phyloP scores from a whole-genome alignment of 2,888 invertebrate species.

The Drosophila nigritarsus region DNA sequence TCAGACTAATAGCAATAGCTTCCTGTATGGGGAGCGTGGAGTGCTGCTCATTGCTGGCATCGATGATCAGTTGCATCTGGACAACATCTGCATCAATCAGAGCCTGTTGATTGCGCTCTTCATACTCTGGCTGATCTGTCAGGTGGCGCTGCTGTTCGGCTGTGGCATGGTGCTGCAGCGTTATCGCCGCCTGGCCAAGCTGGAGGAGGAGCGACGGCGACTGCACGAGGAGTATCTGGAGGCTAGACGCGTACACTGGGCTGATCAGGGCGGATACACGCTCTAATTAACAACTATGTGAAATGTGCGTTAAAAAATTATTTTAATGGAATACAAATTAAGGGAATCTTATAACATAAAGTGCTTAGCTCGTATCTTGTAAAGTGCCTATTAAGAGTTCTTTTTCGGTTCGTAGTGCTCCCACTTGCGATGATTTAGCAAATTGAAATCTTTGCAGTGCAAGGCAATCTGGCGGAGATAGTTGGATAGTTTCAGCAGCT shows the following conservation, averaged over 20 bases:
- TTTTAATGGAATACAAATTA: slow-evolving; percentile 72
- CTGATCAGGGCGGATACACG: slow-evolving; percentile 86
- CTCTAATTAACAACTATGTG: slow-evolving; percentile 58
- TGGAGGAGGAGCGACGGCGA: slow-evolving; percentile 85
- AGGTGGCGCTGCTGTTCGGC: slow-evolving; percentile 86
- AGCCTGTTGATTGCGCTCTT: slow-evolving; percentile 88
- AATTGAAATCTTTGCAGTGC: slow-evolving; percentile 92
- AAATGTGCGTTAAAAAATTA: slow-evolving; percentile 53
- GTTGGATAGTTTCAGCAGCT: slow-evolving; percentile 91
- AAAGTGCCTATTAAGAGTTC: slow-evolving; percentile 40
- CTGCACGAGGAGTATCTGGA: slow-evolving; percentile 88
- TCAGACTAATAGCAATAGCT: slow-evolving; percentile 85
- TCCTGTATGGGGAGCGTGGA: slow-evolving; percentile 88
- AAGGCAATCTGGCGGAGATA: slow-evolving; percentile 94
- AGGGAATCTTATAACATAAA: slow-evolving; percentile 52
- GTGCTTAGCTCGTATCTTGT: not conserved
- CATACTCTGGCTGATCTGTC: slow-evolving; percentile 87
- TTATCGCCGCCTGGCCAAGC: slow-evolving; percentile 86
- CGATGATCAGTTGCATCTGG: slow-evolving; percentile 82
- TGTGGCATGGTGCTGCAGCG: slow-evolving; percentile 86
- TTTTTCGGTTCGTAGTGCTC: slow-evolving; percentile 88
- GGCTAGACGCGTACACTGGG: slow-evolving; percentile 90
- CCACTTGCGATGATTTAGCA: slow-evolving; percentile 96
- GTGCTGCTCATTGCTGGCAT: slow-evolving; percentile 87
- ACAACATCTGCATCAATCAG: slow-evolving; percentile 87